Evolutionary conservation across 2,113 vertebrate species (phyloP).

Genomic region (Erythrolamprus reginae): DNA sequence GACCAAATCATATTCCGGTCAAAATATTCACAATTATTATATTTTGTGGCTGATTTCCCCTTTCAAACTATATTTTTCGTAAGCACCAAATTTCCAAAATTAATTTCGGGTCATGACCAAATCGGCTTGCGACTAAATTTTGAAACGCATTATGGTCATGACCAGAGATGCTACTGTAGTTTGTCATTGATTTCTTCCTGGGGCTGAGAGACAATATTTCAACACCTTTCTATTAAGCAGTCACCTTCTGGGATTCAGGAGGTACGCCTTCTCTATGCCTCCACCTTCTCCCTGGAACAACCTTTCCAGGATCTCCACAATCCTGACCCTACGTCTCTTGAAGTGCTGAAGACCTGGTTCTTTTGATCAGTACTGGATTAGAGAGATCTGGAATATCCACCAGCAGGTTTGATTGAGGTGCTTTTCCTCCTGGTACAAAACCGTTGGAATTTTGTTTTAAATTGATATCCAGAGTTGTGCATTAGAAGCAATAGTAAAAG

Average conservation of each 20-base stretch:
- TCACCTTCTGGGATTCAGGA: not conserved
- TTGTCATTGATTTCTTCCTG: not conserved
- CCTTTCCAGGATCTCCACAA: not conserved
- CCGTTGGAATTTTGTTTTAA: not conserved
- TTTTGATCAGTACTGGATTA: not conserved
- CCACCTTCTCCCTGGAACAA: not conserved
- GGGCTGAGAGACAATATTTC: not conserved
- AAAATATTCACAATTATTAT: too few species aligned
- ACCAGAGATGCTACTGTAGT: not conserved
- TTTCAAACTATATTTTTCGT: too few species aligned
- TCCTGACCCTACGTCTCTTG: not conserved
- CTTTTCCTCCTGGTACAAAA: not conserved
- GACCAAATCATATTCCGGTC: too few species aligned
- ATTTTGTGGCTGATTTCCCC: too few species aligned
- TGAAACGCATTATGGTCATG: too few species aligned
- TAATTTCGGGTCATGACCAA: too few species aligned
- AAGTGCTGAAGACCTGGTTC: not conserved
- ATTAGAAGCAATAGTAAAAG: not conserved
- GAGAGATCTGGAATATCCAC: not conserved
- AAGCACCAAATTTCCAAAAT: too few species aligned
- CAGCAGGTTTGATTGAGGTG: not conserved
- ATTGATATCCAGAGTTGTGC: not conserved
- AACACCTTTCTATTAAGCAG: not conserved
- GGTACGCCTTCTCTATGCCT: not conserved
- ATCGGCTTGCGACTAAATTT: too few species aligned